phyloP scores from a whole-genome alignment of 1,140 invertebrate species.

The Zaprionus ornatus region DNA sequence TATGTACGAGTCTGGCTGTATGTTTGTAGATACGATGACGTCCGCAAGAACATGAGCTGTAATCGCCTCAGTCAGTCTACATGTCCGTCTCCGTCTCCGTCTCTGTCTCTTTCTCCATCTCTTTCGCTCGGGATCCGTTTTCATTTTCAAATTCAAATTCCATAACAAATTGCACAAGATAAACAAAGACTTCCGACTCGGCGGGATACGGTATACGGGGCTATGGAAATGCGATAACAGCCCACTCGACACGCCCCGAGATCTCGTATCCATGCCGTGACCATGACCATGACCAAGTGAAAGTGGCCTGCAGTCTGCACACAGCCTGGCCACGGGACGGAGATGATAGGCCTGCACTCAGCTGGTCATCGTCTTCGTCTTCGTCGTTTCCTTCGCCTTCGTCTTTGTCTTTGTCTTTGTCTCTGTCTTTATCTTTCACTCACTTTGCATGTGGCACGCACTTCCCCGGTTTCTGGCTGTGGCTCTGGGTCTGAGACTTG shows the following conservation, averaged over 20 bases:
- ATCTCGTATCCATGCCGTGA: constrained; percentile 29
- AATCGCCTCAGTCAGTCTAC: constrained; percentile 49
- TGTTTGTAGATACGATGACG: constrained; percentile 44
- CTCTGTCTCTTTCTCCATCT: constrained; percentile 26
- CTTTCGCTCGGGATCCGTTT: constrained; percentile 18
- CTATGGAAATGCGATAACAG: constrained; percentile 58
- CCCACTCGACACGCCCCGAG: constrained; percentile 14
- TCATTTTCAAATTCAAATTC: constrained; percentile 75
- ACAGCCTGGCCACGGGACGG: background rate
- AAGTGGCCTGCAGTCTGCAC: constrained; percentile 50
- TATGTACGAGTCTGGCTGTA: background rate
- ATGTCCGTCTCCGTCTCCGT: constrained; percentile 41
- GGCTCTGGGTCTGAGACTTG: background rate
- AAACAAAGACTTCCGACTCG: constrained; percentile 39
- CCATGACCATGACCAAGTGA: constrained; percentile 78
- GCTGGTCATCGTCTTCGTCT: constrained; percentile 17
- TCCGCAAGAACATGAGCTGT: constrained; percentile 51
- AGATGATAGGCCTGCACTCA: constrained; percentile 36
- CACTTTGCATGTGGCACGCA: constrained; percentile 76
- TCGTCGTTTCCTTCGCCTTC: constrained; percentile 25
- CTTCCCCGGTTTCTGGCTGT: background rate
- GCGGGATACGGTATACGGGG: constrained; percentile 26
- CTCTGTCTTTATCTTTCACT: constrained; percentile 25
- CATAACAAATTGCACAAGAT: constrained; percentile 72
- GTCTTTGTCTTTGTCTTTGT: constrained; percentile 21